phyloP scores from a whole-genome alignment of 2,888 invertebrate genomes.

The Amitus sp. region DNA sequence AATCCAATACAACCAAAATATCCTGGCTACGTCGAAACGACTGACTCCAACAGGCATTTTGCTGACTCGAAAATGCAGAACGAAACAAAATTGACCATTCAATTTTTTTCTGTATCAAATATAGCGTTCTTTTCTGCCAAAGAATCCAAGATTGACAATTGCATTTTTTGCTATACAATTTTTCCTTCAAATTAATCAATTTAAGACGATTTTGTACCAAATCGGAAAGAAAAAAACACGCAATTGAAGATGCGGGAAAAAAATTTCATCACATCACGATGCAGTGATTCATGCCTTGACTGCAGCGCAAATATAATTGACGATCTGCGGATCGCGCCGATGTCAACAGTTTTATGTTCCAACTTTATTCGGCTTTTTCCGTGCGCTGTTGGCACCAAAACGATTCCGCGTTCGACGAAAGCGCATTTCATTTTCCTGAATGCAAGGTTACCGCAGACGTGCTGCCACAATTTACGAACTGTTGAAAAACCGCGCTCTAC shows the following conservation, averaged over 20 bases:
- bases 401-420: constrained; percentile 16
- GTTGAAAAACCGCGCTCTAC: constrained; percentile 21
- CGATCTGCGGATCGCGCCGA: constrained; percentile 27
- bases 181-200: too few relatives aligned
- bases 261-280: constrained; percentile 26
- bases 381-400: constrained; percentile 4
- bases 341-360: constrained; percentile 39
- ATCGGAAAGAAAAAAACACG: too few relatives aligned
- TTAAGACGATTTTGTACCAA: too few relatives aligned
- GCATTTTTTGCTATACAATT: neutral
- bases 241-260: constrained; percentile 26
- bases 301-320: constrained; percentile 14
- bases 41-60: constrained; percentile 26
- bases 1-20: constrained; percentile 25
- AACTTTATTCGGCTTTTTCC: constrained; percentile 30
- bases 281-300: constrained; percentile 19
- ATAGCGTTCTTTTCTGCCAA: too few relatives aligned
- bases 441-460: constrained; percentile 22
- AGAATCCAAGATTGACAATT: neutral
- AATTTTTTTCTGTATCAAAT: too few relatives aligned
- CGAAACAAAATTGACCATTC: too few relatives aligned
- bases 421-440: constrained; percentile 41
- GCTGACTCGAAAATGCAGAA: constrained; percentile 7
- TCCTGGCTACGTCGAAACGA: constrained; percentile 16
- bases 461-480: constrained; percentile 36